These are phyloP conservation scores for Ibidorhyncha struthersii DNA, from an alignment of 2,113 vertebrate species.

Conservation along the genomic window DNA sequence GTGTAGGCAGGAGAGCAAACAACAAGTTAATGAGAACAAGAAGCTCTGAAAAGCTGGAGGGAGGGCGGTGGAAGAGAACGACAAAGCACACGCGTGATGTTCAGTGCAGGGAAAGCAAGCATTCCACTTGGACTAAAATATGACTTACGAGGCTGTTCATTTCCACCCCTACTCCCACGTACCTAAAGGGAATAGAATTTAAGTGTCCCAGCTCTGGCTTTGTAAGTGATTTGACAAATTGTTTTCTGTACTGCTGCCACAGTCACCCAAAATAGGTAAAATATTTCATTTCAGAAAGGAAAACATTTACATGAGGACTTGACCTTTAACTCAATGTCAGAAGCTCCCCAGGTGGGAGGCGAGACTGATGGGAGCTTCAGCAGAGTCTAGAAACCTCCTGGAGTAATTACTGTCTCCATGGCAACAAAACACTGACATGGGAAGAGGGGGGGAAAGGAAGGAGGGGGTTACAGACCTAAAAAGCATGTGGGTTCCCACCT, in stretches of 20 bases:
- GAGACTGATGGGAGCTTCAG: constrained; percentile 65
- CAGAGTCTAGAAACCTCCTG: constrained; percentile 61
- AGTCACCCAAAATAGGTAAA: constrained; percentile 75
- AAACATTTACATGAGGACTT: constrained; percentile 72
- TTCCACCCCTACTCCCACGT: constrained; percentile 1
- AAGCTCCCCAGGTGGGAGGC: constrained; percentile 66
- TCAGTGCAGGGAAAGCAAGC: neutral
- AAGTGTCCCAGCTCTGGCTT: constrained; percentile 56
- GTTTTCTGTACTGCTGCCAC: constrained; percentile 57
- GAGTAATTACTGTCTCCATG: constrained; percentile 74
- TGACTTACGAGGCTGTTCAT: constrained; percentile 15
- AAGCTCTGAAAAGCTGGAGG: neutral
- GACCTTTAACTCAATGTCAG: constrained; percentile 78
- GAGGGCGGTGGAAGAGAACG: neutral
- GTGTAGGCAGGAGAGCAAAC: neutral
- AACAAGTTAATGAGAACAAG: constrained; percentile 46
- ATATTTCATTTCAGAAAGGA: constrained; percentile 75
- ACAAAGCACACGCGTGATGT: neutral
- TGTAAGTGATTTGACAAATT: constrained; percentile 76
- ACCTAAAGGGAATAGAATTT: constrained; percentile 69
- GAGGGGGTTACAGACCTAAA: neutral
- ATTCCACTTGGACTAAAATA: neutral
- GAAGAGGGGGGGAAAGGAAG: neutral
- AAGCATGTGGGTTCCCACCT: neutral
- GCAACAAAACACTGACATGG: constrained; percentile 56